phyloP scores from a whole-genome alignment of 2,113 vertebrate species.

The Xyliphius kryptos region DNA sequence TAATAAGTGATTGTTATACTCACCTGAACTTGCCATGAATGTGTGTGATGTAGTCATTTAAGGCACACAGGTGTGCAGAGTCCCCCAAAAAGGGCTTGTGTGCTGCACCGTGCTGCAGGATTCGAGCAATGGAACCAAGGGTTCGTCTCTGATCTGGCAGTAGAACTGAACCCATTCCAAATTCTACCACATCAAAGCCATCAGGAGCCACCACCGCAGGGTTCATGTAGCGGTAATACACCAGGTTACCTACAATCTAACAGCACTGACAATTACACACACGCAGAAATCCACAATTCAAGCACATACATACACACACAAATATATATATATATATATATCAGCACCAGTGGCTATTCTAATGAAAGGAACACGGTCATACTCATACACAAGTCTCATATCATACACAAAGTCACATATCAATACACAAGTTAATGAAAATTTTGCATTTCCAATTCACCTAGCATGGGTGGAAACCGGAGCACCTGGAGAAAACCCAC shows the following conservation, averaged over 20 bases:
- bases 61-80: constrained; percentile 54
- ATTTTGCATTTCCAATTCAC: too few species aligned
- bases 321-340: too few species aligned
- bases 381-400: too few species aligned
- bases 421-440: too few species aligned
- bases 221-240: constrained; percentile 97
- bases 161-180: constrained; percentile 63
- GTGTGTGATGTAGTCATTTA: constrained; percentile 73
- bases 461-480: too few species aligned
- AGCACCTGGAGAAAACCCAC: too few species aligned
- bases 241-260: constrained; percentile 83
- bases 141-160: constrained; percentile 71
- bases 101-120: constrained; percentile 80
- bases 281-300: not conserved
- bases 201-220: constrained; percentile 88
- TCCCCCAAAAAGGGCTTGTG: constrained; percentile 69
- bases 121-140: constrained; percentile 75
- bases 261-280: too few species aligned
- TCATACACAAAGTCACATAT: too few species aligned
- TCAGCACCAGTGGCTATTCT: too few species aligned
- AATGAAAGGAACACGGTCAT: too few species aligned
- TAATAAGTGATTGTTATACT: too few species aligned
- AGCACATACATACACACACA: too few species aligned
- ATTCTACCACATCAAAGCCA: constrained; percentile 77
- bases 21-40: constrained; percentile 64